These are phyloP conservation scores for Syngnathus scovelli DNA, from an alignment of 2,113 vertebrate genomes.

Conservation along the genomic window DNA sequence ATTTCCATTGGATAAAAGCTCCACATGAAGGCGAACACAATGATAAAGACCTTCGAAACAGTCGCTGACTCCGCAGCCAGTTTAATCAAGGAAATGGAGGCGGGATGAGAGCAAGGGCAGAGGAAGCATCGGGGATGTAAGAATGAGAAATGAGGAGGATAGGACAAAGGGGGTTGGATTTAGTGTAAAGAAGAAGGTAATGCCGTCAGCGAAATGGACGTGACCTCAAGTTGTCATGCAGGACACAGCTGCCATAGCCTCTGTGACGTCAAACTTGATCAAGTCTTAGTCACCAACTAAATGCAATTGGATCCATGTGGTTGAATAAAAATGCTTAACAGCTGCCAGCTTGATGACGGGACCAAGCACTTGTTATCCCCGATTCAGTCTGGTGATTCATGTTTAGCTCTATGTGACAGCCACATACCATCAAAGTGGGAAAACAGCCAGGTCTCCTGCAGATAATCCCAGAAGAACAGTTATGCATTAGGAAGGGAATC, in stretches of 20 bases:
- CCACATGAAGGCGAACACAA: slow-evolving; percentile 1
- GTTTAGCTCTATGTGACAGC: slow-evolving; percentile 9
- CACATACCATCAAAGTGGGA: slow-evolving; percentile 1
- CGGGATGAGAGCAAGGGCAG: slow-evolving; percentile 29
- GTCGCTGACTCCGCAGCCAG: slow-evolving; percentile 12
- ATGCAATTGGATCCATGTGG: background rate
- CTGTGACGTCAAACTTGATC: background rate
- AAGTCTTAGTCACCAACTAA: background rate
- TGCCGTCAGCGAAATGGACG: slow-evolving; percentile 50
- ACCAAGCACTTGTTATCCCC: background rate
- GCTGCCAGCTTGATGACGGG: too few relatives aligned
- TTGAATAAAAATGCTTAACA: background rate
- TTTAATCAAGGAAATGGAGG: slow-evolving; percentile 66
- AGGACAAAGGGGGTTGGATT: slow-evolving; percentile 2
- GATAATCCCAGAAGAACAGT: slow-evolving; percentile 24
- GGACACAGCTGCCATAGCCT: slow-evolving; percentile 41
- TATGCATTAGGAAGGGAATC: slow-evolving; percentile 16
- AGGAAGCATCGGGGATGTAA: slow-evolving; percentile 7
- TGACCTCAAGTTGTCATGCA: slow-evolving; percentile 20
- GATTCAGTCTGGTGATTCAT: background rate
- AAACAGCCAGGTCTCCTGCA: background rate
- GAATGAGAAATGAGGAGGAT: slow-evolving; percentile 31
- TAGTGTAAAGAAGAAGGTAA: background rate
- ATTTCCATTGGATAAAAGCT: slow-evolving; percentile 9
- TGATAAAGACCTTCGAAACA: slow-evolving; percentile 28